Evolutionary conservation across 2,797 vertebrate species (phyloP).

Genomic region (Rachycentron canadum): DNA sequence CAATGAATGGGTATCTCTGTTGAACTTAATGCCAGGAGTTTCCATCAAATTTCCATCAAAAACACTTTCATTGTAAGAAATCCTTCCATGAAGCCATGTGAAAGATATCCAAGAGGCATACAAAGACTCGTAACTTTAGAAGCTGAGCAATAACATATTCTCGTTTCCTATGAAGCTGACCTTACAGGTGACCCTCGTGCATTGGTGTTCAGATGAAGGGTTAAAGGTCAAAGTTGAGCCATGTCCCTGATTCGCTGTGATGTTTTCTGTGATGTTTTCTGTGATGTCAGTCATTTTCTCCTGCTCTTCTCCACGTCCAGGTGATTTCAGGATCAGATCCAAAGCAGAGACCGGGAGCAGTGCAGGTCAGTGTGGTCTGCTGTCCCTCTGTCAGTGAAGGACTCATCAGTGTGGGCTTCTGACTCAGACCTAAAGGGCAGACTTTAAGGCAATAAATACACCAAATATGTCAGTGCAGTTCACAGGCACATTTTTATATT

Average conservation of each 20-base stretch:
- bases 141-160: slow-evolving; percentile 16
- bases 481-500: no score
- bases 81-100: background rate
- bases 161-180: slow-evolving; percentile 23
- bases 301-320: slow-evolving; percentile 56
- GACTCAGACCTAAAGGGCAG: slow-evolving; percentile 51
- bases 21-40: no score
- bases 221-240: slow-evolving; percentile 60
- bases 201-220: slow-evolving; percentile 42
- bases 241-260: slow-evolving; percentile 2
- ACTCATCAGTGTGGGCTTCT: slow-evolving; percentile 46
- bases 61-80: background rate
- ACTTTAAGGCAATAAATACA: background rate
- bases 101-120: background rate
- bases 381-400: slow-evolving; percentile 58
- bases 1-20: no score
- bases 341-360: slow-evolving; percentile 67
- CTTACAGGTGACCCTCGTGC: slow-evolving; percentile 43
- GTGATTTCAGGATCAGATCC: slow-evolving; percentile 38
- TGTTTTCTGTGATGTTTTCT: slow-evolving; percentile 14
- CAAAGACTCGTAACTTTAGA: background rate
- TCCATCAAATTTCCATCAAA: no score
- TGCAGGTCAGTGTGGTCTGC: slow-evolving; percentile 65
- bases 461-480: background rate
- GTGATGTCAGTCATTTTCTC: background rate